Percentiles rank a stretch among this genome's conserved stretches.
Evolutionary conservation across 2,888 invertebrate genomes (phyloP).

Genomic region (Anodontia alba): DNA sequence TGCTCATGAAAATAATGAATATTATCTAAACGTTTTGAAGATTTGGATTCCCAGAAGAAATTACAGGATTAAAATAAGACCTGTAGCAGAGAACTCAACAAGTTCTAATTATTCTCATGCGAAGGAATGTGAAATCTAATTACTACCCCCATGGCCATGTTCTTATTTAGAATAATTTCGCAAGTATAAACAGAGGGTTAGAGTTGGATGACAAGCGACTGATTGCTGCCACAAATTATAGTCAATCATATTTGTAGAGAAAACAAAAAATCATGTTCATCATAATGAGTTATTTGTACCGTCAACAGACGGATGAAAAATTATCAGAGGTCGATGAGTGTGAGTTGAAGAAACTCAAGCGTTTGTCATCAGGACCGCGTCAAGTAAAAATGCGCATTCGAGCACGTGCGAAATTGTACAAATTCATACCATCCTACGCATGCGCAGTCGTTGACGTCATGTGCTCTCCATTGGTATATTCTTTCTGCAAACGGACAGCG

Average conservation of each 20-base stretch:
- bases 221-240: not conserved
- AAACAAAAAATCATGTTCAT: not conserved
- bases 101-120: slow-evolving; percentile 3
- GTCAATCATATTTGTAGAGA: not conserved
- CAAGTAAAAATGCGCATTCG: too few relatives aligned
- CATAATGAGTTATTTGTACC: not conserved
- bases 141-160: not conserved
- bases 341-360: too few relatives aligned
- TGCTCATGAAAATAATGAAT: too few relatives aligned
- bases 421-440: too few relatives aligned
- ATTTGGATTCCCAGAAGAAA: slow-evolving; percentile 1
- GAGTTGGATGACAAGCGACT: not conserved
- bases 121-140: not conserved
- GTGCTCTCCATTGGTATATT: too few relatives aligned
- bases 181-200: too few relatives aligned
- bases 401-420: too few relatives aligned
- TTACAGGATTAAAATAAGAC: not conserved
- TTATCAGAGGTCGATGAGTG: not conserved
- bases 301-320: not conserved
- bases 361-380: too few relatives aligned
- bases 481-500: too few relatives aligned
- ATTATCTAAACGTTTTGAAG: not conserved
- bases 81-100: not conserved
- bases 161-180: too few relatives aligned
- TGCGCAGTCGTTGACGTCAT: too few relatives aligned